Base-by-base conservation (phyloP, 2,113 vertebrate species). In the Gymnarchus niloticus region DNA sequence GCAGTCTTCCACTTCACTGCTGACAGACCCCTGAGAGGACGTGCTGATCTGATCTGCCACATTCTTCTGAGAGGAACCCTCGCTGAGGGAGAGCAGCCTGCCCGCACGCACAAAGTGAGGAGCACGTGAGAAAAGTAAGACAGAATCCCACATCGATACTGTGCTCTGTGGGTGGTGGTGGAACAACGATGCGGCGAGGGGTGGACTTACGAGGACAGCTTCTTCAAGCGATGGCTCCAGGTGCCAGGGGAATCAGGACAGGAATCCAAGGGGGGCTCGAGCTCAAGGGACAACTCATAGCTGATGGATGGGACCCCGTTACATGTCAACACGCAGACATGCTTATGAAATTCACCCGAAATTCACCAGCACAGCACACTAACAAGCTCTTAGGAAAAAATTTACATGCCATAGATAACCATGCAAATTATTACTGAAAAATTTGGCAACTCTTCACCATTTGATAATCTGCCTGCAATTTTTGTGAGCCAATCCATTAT, bases 231-330 rank as follows among this genome's bases (percentile, higher is more conserved):
- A 9, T 91, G 90, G 81, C 94, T 93, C 90, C 94, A 94, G 49
- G 91, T 80, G 5, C 87, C 91, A 10, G 96, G 96, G 48, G 96
- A 97, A 76, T 86, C 93, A 83, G 97, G 96, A 86, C 95, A 97
- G 9, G 95, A 94, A 88, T 97, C 95, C 0, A 96, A 91, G 0
- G 96, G 96, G 0, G 95, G 96, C 91, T 98, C 97, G 52, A 97
- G 92, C 19, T 95, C 92, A 17, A 94, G 87, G 25, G 97, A 98
- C 21, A 96, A 86, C 10, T 94, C 93, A 86, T 97, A 96, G 89
- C 97, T 97, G 87, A 89, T 52, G 6, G 25, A 28, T 48, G 7
- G 6, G 8, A 56, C 14, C 84, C 1, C 87, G 73, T 49, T 51
- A 73, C 9, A 73, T 41, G 7, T 51, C 61, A 52, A 0, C 69